Evolutionary conservation across 2,113 vertebrate species (phyloP).

Genomic region (Anolis carolinensis): DNA sequence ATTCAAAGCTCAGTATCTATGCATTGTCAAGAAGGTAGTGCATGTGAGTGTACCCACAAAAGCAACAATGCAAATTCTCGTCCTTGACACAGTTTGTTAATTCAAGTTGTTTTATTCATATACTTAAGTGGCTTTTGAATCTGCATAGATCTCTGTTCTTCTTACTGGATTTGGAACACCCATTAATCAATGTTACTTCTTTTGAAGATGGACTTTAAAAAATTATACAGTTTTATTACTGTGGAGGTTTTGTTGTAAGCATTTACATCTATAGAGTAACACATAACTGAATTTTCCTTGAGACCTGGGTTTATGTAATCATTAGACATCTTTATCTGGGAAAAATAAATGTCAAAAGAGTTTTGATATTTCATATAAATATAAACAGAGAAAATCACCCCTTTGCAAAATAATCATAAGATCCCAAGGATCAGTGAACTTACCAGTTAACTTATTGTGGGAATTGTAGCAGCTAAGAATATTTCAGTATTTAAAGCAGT

Average conservation of each 20-base stretch:
- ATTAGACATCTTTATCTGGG: not conserved
- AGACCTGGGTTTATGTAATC: not conserved
- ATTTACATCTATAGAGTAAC: not conserved
- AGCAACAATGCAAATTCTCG: not conserved
- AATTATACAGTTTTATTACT: not conserved
- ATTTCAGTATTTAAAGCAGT: not conserved
- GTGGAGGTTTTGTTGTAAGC: not conserved
- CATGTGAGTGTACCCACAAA: not conserved
- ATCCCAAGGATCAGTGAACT: not conserved
- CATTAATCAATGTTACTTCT: not conserved
- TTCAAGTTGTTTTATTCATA: not conserved
- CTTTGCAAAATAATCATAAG: not conserved
- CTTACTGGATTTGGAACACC: not conserved
- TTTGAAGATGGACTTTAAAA: not conserved
- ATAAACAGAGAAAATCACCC: not conserved
- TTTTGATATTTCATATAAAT: not conserved
- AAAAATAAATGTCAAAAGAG: not conserved
- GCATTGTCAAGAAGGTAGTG: not conserved
- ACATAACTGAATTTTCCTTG: not conserved
- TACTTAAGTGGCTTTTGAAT: not conserved
- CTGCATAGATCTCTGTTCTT: not conserved
- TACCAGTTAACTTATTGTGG: not conserved
- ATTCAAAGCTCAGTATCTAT: not conserved
- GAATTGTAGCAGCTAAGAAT: not conserved
- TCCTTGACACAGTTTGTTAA: not conserved